Conservation (phyloP, 2,113 vertebrate species). For the Cynoglossus semilaevis region DNA sequence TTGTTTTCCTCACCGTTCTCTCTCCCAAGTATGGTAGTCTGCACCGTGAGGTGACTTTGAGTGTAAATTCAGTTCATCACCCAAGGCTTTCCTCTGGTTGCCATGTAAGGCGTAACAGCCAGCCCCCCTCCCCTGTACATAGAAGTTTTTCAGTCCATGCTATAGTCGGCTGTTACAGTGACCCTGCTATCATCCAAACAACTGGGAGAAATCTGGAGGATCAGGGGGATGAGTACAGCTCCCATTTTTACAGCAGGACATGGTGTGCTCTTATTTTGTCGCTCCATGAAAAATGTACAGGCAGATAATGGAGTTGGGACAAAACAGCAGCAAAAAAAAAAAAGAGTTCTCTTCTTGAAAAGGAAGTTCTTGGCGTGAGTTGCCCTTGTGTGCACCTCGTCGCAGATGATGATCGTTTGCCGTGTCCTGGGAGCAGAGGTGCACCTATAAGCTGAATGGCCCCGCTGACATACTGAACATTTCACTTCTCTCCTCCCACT, state of each 20-base stretch:
- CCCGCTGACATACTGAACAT: constrained; percentile 59
- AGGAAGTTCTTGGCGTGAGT: constrained; percentile 26
- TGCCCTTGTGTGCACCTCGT: constrained; percentile 37
- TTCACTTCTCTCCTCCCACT: constrained; percentile 56
- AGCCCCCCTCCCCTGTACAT: constrained; percentile 61
- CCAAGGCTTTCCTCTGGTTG: constrained; percentile 67
- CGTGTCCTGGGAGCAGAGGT: constrained; percentile 59
- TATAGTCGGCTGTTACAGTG: constrained; percentile 66
- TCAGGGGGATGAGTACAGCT: constrained; percentile 30
- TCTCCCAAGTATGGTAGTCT: constrained; percentile 74
- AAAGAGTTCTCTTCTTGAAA: constrained; percentile 43
- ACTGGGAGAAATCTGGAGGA: constrained; percentile 51
- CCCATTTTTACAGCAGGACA: constrained; percentile 25
- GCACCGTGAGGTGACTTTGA: constrained; percentile 78
- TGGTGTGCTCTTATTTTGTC: constrained; percentile 50
- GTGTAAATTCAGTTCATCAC: constrained; percentile 73
- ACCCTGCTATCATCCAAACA: constrained; percentile 74
- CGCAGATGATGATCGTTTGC: constrained; percentile 45
- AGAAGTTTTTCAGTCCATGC: constrained; percentile 71
- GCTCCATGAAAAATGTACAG: constrained; percentile 42
- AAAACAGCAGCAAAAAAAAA: constrained; percentile 16
- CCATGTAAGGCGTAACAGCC: constrained; percentile 70
- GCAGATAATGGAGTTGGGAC: constrained; percentile 7
- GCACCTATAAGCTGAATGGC: constrained; percentile 60
- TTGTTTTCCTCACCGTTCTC: constrained; percentile 51